phyloP scores from a whole-genome alignment of 2,113 vertebrate genomes.

The Coptodon bakossiorum region DNA sequence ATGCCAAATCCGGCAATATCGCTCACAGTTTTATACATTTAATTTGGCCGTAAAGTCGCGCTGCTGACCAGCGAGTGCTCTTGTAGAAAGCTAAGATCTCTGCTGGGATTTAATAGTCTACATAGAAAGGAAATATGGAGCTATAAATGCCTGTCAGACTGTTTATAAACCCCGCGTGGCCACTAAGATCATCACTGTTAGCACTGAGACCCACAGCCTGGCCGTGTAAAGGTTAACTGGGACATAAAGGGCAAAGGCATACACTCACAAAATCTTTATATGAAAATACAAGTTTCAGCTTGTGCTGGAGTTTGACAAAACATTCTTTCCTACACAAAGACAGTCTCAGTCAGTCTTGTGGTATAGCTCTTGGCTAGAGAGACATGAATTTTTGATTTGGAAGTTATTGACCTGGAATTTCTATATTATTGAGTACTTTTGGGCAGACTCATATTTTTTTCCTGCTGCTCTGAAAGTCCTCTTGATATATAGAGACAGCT shows the following conservation, averaged over 20 bases:
- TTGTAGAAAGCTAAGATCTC: not conserved
- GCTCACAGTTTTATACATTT: not conserved
- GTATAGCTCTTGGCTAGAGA: not conserved
- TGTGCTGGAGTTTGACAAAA: not conserved
- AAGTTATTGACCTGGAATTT: slow-evolving; percentile 32
- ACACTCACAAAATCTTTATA: not conserved
- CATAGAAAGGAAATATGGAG: not conserved
- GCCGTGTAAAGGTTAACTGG: not conserved
- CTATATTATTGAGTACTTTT: slow-evolving; percentile 22
- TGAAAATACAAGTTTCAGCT: not conserved
- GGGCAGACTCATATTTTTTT: not conserved
- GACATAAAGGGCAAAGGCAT: not conserved
- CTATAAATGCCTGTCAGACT: not conserved
- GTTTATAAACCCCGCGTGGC: not conserved
- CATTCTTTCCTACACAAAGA: not conserved
- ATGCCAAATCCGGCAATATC: not conserved
- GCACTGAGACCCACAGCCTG: not conserved
- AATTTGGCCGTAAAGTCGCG: not conserved
- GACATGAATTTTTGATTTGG: slow-evolving; percentile 27
- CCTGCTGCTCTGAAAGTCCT: not conserved
- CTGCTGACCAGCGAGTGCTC: not conserved
- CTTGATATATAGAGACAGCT: not conserved
- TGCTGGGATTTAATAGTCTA: not conserved
- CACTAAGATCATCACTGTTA: not conserved
- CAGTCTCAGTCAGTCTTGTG: not conserved